Conservation (phyloP, 2,113 vertebrate species). For the Pedionomus torquatus region DNA sequence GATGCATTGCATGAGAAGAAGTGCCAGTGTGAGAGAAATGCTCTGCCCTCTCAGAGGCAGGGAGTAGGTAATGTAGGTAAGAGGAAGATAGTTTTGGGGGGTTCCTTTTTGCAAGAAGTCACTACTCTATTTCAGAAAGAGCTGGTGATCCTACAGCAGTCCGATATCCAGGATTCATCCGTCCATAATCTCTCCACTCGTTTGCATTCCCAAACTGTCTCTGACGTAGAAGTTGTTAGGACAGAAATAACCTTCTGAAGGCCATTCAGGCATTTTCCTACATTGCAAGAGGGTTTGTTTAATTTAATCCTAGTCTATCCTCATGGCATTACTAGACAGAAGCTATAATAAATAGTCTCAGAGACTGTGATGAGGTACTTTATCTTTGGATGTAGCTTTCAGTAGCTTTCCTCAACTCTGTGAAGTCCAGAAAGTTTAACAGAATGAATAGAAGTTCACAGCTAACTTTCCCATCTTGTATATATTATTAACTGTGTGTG, state of each 20-base stretch:
- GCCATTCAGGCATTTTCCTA: constrained; percentile 10
- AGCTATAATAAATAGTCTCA: neutral
- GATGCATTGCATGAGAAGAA: neutral
- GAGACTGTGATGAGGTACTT: neutral
- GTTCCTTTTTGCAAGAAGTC: neutral
- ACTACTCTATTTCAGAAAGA: neutral
- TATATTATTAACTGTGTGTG: neutral
- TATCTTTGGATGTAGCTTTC: neutral
- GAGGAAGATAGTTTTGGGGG: neutral
- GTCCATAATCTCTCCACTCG: neutral
- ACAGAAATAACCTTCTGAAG: constrained; percentile 19
- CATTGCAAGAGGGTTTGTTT: neutral
- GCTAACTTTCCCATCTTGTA: neutral
- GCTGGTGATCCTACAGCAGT: neutral
- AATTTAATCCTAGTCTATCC: constrained; percentile 8
- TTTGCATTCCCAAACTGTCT: constrained; percentile 40
- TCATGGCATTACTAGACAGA: neutral
- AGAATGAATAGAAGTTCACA: neutral
- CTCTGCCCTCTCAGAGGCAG: neutral
- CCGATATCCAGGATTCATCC: neutral
- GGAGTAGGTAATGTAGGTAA: neutral
- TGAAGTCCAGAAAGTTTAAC: neutral
- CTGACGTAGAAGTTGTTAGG: neutral
- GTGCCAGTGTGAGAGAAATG: neutral
- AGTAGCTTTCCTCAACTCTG: neutral